These are phyloP conservation scores for Habrosyne pyritoides DNA, from an alignment of 2,888 invertebrate genomes.

Conservation along the genomic window DNA sequence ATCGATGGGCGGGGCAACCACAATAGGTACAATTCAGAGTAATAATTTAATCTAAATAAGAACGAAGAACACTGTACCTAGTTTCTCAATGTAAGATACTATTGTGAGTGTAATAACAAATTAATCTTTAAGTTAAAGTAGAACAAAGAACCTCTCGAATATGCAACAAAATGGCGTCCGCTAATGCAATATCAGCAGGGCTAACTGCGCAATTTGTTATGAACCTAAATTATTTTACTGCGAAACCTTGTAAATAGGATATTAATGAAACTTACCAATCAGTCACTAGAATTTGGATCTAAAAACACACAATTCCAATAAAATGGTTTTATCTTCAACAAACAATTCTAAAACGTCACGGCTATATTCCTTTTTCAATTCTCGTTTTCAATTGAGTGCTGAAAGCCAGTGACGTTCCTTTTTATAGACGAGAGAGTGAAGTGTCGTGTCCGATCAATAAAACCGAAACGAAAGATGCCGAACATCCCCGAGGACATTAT, in stretches of 20 bases:
- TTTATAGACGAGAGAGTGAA: slow-evolving; percentile 42
- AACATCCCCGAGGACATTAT: slow-evolving; percentile 31
- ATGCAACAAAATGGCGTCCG: background rate
- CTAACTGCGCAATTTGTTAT: background rate
- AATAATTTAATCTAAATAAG: too few relatives aligned
- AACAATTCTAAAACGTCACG: slow-evolving; percentile 46
- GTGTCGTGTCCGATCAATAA: slow-evolving; percentile 28
- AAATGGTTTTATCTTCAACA: slow-evolving; percentile 30
- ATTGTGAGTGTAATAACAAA: too few relatives aligned
- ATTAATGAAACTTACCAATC: slow-evolving; percentile 40
- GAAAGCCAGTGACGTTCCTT: slow-evolving; percentile 31
- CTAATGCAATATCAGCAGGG: background rate
- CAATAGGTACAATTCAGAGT: too few relatives aligned
- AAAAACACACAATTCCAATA: slow-evolving; percentile 34
- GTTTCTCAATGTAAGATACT: too few relatives aligned
- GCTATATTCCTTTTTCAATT: slow-evolving; percentile 46
- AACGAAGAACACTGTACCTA: too few relatives aligned
- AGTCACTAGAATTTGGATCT: slow-evolving; percentile 49
- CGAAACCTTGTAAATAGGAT: slow-evolving; percentile 2
- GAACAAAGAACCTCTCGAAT: background rate
- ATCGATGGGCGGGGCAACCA: too few relatives aligned
- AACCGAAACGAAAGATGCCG: slow-evolving; percentile 36
- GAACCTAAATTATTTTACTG: background rate
- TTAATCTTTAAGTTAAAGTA: too few relatives aligned
- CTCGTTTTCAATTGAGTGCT: slow-evolving; percentile 45